Base-by-base conservation (phyloP, 2,797 vertebrate genomes). In the Tadarida brasiliensis region DNA sequence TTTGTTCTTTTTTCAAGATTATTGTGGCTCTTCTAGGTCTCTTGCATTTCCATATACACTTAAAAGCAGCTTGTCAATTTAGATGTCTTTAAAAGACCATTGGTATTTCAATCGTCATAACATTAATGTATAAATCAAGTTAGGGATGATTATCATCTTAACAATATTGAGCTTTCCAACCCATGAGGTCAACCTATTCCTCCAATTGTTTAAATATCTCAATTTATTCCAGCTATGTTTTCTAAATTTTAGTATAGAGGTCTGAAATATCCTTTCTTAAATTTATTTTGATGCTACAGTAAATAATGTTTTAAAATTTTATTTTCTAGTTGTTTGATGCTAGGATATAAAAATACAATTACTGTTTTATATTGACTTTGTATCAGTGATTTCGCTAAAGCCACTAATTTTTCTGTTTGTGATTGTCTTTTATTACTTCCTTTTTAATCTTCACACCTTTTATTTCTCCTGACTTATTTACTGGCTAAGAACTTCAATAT, bases 301-400 rank as follows among this genome's bases (percentile, higher is more conserved):
- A 76, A 86, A 70, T 14, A 22, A 15, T 70, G 19, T 57, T 92
- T 87, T 39, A 71, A 83, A 92, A 44, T 76, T 89, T 92, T 68
- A 57, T 59, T 90, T 80, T 83, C 57, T 2, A 70, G 24, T 61
- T 57, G 6, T 73, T 93, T 67, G 44, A 90, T 63, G 6, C 11
- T 81, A 87, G 30, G 20, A 22, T 68, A 33, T 54, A 68, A 33
- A 92, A 89, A 56, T 63, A 35, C 1, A 44, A 33, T 47, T 33
- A 35, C 56, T 76, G 20, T 71, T 68, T 86, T 90, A 20, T 70
- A 90, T 7, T 47, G 47, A 61, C 10, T 11, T 92, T 63, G 2
- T 56, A 59, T 61, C 35, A 30, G 5, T 49, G 16, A 54, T 11
- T 61, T 39, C 39, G 2, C 11, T 44, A 87, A 84, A 65, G 49